These are phyloP conservation scores for Marronus borbonicus DNA, from an alignment of 2,888 invertebrate genomes.

Conservation along the genomic window DNA sequence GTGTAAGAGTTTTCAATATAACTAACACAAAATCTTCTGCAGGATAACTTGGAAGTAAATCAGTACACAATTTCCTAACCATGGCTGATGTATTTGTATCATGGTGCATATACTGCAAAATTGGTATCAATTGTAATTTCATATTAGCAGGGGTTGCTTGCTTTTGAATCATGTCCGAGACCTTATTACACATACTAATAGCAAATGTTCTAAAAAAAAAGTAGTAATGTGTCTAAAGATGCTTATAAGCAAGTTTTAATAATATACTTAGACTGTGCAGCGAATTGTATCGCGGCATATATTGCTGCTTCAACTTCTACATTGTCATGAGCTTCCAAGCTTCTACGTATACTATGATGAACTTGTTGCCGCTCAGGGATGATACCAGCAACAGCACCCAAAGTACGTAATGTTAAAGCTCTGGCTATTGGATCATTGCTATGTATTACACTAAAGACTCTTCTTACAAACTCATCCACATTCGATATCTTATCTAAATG, in stretches of 20 bases:
- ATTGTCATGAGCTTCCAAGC: conserved; percentile 94
- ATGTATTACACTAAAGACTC: conserved; percentile 95
- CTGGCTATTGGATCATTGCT: conserved; percentile 98
- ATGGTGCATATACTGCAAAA: conserved; percentile 95
- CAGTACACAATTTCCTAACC: conserved; percentile 82
- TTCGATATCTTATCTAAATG: conserved; percentile 96
- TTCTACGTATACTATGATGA: conserved; percentile 93
- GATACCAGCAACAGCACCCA: conserved; percentile 94
- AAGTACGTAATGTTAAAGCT: conserved; percentile 88
- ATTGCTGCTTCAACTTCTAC: conserved; percentile 98
- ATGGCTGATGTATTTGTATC: conserved; percentile 75
- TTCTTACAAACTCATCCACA: conserved; percentile 92
- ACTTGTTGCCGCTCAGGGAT: conserved; percentile 96
- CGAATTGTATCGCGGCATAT: conserved; percentile 95
- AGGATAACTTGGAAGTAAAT: conserved; percentile 84
- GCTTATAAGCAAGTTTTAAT: not conserved
- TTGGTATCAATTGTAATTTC: conserved; percentile 91
- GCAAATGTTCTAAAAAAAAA: conserved; percentile 85
- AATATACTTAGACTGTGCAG: conserved; percentile 90
- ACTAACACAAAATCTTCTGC: conserved; percentile 86
- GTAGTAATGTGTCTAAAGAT: not conserved
- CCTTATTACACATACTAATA: conserved; percentile 94
- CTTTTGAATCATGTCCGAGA: conserved; percentile 95
- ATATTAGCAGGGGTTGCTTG: conserved; percentile 93
- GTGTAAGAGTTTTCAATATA: conserved; percentile 89